phyloP scores from a whole-genome alignment of 2,888 invertebrate species.

The Cabera pusaria region DNA sequence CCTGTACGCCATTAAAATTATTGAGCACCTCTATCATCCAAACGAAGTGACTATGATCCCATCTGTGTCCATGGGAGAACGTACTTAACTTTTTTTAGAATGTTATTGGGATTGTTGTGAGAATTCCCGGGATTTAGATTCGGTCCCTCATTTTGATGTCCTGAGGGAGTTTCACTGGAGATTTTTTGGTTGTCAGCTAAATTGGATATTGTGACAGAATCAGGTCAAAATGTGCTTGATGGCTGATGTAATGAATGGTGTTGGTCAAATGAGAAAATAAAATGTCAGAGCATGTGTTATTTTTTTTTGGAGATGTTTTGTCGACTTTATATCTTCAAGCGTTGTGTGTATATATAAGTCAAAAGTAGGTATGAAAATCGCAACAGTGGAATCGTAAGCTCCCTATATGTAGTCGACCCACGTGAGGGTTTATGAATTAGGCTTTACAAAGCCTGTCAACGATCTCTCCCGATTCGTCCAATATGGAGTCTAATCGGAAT shows the following conservation, averaged over 20 bases:
- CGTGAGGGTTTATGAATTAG: constrained; percentile 14
- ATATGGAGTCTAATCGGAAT: constrained; percentile 4
- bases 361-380: constrained; percentile 15
- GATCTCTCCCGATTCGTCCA: constrained; percentile 6
- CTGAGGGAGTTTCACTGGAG: constrained; percentile 28
- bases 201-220: constrained; percentile 32
- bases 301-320: constrained; percentile 7
- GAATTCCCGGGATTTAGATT: constrained; percentile 28
- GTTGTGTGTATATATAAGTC: no score
- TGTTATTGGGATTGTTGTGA: constrained; percentile 24
- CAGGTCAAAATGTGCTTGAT: constrained; percentile 27
- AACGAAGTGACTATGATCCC: constrained; percentile 17
- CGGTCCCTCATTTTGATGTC: constrained; percentile 32
- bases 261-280: constrained; percentile 22
- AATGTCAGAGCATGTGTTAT: constrained; percentile 9
- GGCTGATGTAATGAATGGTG: constrained; percentile 22
- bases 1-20: constrained; percentile 25
- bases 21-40: constrained; percentile 21
- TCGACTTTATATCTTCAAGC: no score
- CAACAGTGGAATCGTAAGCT: constrained; percentile 7
- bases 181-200: constrained; percentile 31
- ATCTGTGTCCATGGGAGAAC: constrained; percentile 15
- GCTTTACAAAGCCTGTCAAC: constrained; percentile 11
- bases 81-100: constrained; percentile 21
- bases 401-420: constrained; percentile 15